Conservation (phyloP, 2,888 invertebrate species). For the Anthrax anthrax region DNA sequence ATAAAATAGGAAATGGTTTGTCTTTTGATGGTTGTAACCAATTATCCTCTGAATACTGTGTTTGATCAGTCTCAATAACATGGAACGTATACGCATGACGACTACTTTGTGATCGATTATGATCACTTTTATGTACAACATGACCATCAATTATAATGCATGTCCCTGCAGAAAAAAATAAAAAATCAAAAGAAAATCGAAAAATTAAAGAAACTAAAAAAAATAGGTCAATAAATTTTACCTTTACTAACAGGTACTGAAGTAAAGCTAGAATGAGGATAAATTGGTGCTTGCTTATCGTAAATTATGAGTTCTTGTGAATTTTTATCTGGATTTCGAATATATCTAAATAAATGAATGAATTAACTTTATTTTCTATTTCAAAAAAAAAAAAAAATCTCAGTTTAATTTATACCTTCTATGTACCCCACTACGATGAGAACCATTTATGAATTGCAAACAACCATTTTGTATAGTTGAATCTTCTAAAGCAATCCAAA, state of each 20-base stretch:
- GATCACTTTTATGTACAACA: conserved; percentile 83
- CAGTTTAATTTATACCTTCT: conserved; percentile 34
- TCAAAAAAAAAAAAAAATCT: neutral
- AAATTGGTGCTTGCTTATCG: conserved; percentile 50
- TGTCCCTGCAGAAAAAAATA: conserved; percentile 44
- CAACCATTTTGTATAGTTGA: conserved; percentile 89
- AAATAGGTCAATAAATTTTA: conserved; percentile 23
- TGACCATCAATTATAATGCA: conserved; percentile 82
- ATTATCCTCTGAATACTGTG: conserved; percentile 62
- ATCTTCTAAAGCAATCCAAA: conserved; percentile 95
- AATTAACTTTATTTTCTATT: neutral
- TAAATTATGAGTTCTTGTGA: conserved; percentile 49
- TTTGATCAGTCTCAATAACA: conserved; percentile 63
- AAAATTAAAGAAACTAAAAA: neutral
- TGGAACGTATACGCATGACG: conserved; percentile 95
- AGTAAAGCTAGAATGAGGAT: conserved; percentile 58
- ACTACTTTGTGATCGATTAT: conserved; percentile 67
- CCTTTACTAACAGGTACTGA: conserved; percentile 75
- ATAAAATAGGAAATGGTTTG: conserved; percentile 56
- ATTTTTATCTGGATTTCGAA: conserved; percentile 52
- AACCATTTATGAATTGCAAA: conserved; percentile 80
- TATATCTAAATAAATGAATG: conserved; percentile 28
- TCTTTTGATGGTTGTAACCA: conserved; percentile 68
- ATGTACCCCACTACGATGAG: conserved; percentile 74
- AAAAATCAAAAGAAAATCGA: neutral